phyloP scores from a whole-genome alignment of 2,797 vertebrate genomes.

The Remorina albescens region DNA sequence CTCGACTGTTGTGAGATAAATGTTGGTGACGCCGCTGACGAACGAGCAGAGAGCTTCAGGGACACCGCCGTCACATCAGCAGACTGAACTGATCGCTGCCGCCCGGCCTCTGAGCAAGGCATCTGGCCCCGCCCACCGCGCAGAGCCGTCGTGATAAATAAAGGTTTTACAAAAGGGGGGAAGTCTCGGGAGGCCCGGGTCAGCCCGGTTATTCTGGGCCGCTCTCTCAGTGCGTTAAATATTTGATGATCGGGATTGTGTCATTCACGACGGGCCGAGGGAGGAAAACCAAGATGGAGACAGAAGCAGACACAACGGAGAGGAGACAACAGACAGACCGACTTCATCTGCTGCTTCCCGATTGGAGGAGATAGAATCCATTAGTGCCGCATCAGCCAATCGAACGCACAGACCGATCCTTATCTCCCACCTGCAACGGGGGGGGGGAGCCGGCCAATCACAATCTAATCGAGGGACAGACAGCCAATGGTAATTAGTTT shows the following conservation, averaged over 20 bases:
- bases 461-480: slow-evolving; percentile 62
- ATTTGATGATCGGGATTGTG: slow-evolving; percentile 68
- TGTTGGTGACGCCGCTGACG: too few relatives aligned
- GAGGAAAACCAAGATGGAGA: not conserved
- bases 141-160: slow-evolving; percentile 30
- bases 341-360: slow-evolving; percentile 3
- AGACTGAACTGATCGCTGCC: not conserved
- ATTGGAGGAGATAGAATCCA: slow-evolving; percentile 67
- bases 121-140: not conserved
- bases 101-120: slow-evolving; percentile 28
- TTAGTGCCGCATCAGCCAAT: slow-evolving; percentile 69
- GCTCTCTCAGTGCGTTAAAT: slow-evolving; percentile 53
- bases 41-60: too few relatives aligned
- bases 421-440: slow-evolving; percentile 62
- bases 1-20: too few relatives aligned
- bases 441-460: slow-evolving; percentile 61
- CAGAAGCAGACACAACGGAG: not conserved
- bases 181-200: slow-evolving; percentile 36
- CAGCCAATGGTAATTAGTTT: slow-evolving; percentile 73
- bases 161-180: slow-evolving; percentile 40
- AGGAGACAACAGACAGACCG: not conserved
- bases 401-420: slow-evolving; percentile 36
- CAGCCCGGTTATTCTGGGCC: slow-evolving; percentile 56
- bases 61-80: not conserved
- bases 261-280: slow-evolving; percentile 28